Evolutionary conservation across 2,113 vertebrate genomes (phyloP).

Genomic region (Arvicanthis niloticus): DNA sequence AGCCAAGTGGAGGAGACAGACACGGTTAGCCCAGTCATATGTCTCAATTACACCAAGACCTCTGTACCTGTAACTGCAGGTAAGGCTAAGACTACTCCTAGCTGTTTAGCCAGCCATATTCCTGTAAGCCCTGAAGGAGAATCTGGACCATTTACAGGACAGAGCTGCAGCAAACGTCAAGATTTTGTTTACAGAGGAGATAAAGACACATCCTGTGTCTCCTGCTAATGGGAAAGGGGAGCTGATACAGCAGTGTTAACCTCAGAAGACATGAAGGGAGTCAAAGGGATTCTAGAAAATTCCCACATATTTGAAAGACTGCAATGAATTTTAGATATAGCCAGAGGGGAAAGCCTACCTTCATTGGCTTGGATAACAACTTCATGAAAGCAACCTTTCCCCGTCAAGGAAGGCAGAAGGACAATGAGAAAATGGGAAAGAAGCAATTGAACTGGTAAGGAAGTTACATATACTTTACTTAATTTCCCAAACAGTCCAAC

Average conservation of each 20-base stretch:
- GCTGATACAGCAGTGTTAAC: background rate
- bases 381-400: background rate
- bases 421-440: background rate
- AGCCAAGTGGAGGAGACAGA: background rate
- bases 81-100: background rate
- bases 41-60: background rate
- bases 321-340: background rate
- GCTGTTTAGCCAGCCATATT: background rate
- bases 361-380: background rate
- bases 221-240: background rate
- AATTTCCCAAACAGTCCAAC: background rate
- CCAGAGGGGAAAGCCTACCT: background rate
- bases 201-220: background rate
- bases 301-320: background rate
- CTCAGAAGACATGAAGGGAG: background rate
- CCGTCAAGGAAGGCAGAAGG: background rate
- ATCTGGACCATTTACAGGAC: background rate
- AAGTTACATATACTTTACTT: background rate
- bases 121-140: background rate
- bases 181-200: background rate
- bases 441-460: background rate
- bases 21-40: background rate
- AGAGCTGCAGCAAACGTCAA: background rate
- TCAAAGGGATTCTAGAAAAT: background rate
- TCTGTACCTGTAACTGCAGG: background rate